Evolutionary conservation across 23 tunicate species (phyloP), one percentile per base, ranked within the genome.

Genomic region (Oikopleura albicans): DNA sequence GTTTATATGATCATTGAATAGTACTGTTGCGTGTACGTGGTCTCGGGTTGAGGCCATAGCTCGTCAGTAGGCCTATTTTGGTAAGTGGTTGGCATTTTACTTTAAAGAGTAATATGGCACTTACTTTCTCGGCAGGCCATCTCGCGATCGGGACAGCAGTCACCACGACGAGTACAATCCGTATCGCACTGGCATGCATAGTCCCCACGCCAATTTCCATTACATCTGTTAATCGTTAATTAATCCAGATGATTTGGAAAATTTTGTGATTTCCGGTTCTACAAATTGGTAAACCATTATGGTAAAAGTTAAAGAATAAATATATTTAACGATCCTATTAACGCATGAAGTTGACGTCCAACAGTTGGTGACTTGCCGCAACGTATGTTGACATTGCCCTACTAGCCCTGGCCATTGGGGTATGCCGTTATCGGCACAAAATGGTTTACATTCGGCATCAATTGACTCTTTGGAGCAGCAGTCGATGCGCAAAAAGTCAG

Each of bases 381-480:
- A 71, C 4, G 79, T 71, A 71, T 71, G 79, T 37, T 71, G 79
- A 71, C 79, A 71, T 71, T 71, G 4, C 31, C 79, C 79, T 22
- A 71, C 79, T 29, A 71, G 2, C 33, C 2, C 34, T 2, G 79
- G 36, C 79, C 79, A 71, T 16, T 27, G 37, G 79, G 79, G 35
- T 2, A 71, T 29, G 33, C 79, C 35, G 34, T 71, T 16, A 71
- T 71, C 79, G 4, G 79, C 79, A 29, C 79, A 71, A 71, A 71
- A 71, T 12, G 79, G 79, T 12, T 12, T 16, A 31, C 79, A 71
- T 16, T 71, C 35, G 28, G 28, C 4, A 29, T 71, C 79, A 16
- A 71, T 71, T 71, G 79, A 71, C 35, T 71, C 79, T 71, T 71
- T 71, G 4, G 79, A 34, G 79, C 79, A 71, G 31, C 79, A 71